Percentiles rank a stretch among this genome's conserved stretches.
Conservation (phyloP, 2,888 invertebrate species). For the Melinaea marsaeus region DNA sequence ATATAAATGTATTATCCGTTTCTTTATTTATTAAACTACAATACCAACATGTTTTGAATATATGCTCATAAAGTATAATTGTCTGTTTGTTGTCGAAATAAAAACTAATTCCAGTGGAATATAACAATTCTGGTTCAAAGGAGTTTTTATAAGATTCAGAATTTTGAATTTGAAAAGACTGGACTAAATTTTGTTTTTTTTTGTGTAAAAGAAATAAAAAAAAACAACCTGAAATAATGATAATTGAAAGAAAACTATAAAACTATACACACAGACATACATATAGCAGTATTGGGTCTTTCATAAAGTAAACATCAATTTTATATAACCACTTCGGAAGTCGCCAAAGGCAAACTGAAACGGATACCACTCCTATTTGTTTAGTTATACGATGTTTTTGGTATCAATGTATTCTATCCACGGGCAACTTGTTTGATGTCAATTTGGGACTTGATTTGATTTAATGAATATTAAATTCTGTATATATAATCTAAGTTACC, state of each 20-base stretch:
- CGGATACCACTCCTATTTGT: slow-evolving; percentile 26
- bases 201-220: too few species aligned
- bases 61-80: too few species aligned
- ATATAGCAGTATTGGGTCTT: slow-evolving; percentile 12
- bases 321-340: slow-evolving; percentile 28
- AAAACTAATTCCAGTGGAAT: too few species aligned
- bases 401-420: slow-evolving; percentile 17
- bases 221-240: too few species aligned
- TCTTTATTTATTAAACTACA: background rate
- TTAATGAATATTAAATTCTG: slow-evolving; percentile 5
- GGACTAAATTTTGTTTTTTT: too few species aligned
- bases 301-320: slow-evolving; percentile 23
- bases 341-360: slow-evolving; percentile 26
- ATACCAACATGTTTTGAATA: too few species aligned
- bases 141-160: too few species aligned
- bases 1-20: background rate
- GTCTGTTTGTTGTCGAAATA: too few species aligned
- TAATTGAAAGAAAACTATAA: too few species aligned
- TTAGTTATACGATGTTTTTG: slow-evolving; percentile 31
- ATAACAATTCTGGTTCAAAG: too few species aligned
- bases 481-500: background rate
- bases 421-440: slow-evolving; percentile 18
- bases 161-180: too few species aligned
- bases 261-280: too few species aligned
- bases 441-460: slow-evolving; percentile 30